Base-by-base conservation (phyloP, 1,140 invertebrate species). In the Hesperophylax magnus region DNA sequence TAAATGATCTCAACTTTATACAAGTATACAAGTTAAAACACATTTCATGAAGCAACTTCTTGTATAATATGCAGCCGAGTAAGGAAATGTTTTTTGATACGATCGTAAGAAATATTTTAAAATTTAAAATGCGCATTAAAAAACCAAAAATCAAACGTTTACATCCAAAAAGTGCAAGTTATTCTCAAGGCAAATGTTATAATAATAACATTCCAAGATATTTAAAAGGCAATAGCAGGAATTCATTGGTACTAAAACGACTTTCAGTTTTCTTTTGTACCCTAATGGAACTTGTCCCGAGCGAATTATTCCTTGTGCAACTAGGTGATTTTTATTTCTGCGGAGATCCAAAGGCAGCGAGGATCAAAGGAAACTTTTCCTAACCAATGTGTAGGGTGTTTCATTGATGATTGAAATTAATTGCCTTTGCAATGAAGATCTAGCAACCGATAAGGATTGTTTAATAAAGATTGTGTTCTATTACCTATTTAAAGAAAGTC, bases 221-320 rank as follows among this genome's bases (percentile, higher is more conserved):
- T 72, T 72, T 72, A 15, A 72, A 72, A 72, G 69, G 69, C 69
- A 53, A 72, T 72, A 54, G 69, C 53, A 72, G 69, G 69, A 72
- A 72, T 72, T n/a, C 69, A 56, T 72, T 54, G 69, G 47, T 72
- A 24, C 47, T 31, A 18, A 72, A 72, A 72, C 18, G 69, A 72
- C 52, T 52, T 52, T 20, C 18, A 56, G 24, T 72, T 72, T 72
- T 72, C 69, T 72, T 72, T 72, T 52, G 47, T 22, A 54, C 47
- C 39, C 39, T 72, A 54, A 72, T 72, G 47, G 69, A 54, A 72
- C 53, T 17, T 20, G 47, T 52, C 69, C 69, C 3, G 69, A 54
- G 69, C 24, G 20, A 31, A 54, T 72, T 72, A 54, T 72, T 72
- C 69, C 27, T 72, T 72, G 14, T 72, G 69, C 69, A 72, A 27